phyloP scores from a whole-genome alignment of 2,888 invertebrate species.

The Tetragnatha montana region DNA sequence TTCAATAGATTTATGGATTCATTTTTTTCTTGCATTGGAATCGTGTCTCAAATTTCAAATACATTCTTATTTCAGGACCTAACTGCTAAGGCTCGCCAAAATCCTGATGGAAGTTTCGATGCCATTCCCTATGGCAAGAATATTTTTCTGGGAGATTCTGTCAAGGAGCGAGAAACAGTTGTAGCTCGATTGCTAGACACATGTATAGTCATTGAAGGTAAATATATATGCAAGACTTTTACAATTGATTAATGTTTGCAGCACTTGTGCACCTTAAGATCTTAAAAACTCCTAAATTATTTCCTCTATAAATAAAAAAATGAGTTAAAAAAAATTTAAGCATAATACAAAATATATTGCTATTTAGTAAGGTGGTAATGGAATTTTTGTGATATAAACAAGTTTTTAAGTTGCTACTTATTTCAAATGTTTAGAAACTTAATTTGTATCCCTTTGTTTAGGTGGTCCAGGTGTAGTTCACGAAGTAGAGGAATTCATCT shows the following conservation, averaged over 20 bases:
- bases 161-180: conserved; percentile 75
- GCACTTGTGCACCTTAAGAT: too few species aligned
- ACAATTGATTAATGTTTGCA: too few species aligned
- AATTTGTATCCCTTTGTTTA: conserved; percentile 15
- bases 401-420: not conserved
- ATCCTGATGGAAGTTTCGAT: conserved; percentile 71
- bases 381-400: not conserved
- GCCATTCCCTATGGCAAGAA: conserved; percentile 73
- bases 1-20: not conserved
- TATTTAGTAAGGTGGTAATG: too few species aligned
- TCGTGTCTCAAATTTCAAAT: not conserved
- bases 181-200: conserved; percentile 75
- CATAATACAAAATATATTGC: too few species aligned
- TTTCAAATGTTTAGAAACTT: not conserved
- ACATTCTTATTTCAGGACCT: conserved; percentile 69
- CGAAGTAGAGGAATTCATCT: conserved; percentile 75
- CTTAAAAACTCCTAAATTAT: too few species aligned
- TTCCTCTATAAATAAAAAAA: too few species aligned
- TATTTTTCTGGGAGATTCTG: conserved; percentile 74
- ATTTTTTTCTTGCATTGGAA: not conserved
- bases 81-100: conserved; percentile 68
- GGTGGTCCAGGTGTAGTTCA: conserved; percentile 75
- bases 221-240: too few species aligned
- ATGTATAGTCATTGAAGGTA: conserved; percentile 75
- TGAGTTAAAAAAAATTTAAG: too few species aligned